A percentile compares a stretch with the other conserved stretches of the same genome.
Conservation (phyloP, 2,888 invertebrate genomes). For the Rambutsinella grinnellia region DNA sequence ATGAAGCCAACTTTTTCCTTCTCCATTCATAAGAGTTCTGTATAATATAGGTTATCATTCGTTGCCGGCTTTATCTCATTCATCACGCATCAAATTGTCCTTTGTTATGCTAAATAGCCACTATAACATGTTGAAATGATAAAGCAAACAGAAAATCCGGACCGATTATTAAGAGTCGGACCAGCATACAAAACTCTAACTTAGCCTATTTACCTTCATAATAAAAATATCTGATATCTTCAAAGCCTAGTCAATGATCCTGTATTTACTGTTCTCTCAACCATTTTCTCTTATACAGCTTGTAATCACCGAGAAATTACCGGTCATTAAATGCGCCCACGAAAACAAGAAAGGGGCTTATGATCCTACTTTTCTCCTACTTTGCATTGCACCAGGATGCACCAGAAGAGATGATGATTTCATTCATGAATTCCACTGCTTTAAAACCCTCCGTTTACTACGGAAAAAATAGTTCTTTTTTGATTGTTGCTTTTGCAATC, state of each 20-base stretch:
- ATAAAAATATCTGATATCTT: slow-evolving; percentile 1
- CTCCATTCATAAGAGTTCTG: too few relatives aligned
- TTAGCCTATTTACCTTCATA: neutral
- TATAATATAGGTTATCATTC: too few relatives aligned
- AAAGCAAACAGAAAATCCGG: too few relatives aligned
- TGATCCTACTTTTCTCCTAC: neutral
- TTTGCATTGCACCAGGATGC: slow-evolving; percentile 50
- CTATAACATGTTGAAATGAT: slow-evolving; percentile 1
- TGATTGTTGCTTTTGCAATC: too few relatives aligned
- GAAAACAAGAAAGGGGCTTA: slow-evolving; percentile 35
- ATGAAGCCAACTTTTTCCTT: slow-evolving; percentile 6
- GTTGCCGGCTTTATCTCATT: too few relatives aligned
- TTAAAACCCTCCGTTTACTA: too few relatives aligned
- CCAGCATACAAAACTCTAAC: neutral
- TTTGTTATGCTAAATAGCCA: neutral
- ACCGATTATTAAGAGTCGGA: too few relatives aligned
- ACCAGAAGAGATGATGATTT: slow-evolving; percentile 21
- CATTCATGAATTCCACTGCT: slow-evolving; percentile 53
- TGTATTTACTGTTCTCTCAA: slow-evolving; percentile 37
- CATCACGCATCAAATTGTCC: too few relatives aligned
- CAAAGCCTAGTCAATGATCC: slow-evolving; percentile 8
- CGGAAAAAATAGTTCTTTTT: too few relatives aligned
- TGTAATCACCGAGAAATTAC: slow-evolving; percentile 33
- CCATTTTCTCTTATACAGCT: slow-evolving; percentile 1
- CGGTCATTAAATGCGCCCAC: slow-evolving; percentile 29